Percentiles rank a stretch among this genome's conserved stretches.
These are phyloP conservation scores for Drosophila bipectinata DNA, from an alignment of 1,140 invertebrate species.

Conservation along the genomic window DNA sequence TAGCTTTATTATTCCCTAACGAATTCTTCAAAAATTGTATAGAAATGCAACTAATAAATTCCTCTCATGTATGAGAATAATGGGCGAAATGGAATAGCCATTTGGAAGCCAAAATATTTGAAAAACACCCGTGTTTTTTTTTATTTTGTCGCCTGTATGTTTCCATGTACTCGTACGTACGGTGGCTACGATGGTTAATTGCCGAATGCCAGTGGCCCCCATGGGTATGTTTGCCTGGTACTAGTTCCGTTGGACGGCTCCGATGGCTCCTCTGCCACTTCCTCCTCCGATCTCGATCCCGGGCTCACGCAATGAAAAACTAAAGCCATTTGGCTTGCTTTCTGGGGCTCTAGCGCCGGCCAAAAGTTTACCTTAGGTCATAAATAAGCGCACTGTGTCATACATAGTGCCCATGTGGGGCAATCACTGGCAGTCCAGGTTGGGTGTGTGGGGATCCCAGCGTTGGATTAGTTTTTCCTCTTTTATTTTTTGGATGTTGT, in stretches of 20 bases:
- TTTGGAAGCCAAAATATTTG: not conserved
- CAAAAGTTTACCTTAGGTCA: conserved; percentile 62
- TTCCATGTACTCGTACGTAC: not conserved
- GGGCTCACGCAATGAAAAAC: conserved; percentile 42
- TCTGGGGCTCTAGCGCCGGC: conserved; percentile 38
- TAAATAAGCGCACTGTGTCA: conserved; percentile 60
- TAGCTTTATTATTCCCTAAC: too few species aligned
- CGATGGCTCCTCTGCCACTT: conserved; percentile 1
- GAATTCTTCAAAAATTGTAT: too few species aligned
- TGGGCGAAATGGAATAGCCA: too few species aligned
- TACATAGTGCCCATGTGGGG: conserved; percentile 59
- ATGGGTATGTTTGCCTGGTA: conserved; percentile 19
- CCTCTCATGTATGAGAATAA: too few species aligned
- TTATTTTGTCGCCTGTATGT: conserved; percentile 35
- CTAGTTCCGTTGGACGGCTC: conserved; percentile 20
- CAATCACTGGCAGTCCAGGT: conserved; percentile 43
- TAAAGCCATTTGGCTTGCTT: conserved; percentile 39
- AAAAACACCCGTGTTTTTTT: not conserved
- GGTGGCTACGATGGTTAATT: conserved; percentile 33
- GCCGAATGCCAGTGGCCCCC: conserved; percentile 33
- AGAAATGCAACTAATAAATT: too few species aligned
- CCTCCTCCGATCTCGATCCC: conserved; percentile 13
- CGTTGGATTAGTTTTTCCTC: conserved; percentile 39
- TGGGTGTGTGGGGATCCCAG: conserved; percentile 18
- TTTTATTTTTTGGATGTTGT: conserved; percentile 1